Conservation (phyloP, 2,113 vertebrate species). For the Prietella phreatophila region DNA sequence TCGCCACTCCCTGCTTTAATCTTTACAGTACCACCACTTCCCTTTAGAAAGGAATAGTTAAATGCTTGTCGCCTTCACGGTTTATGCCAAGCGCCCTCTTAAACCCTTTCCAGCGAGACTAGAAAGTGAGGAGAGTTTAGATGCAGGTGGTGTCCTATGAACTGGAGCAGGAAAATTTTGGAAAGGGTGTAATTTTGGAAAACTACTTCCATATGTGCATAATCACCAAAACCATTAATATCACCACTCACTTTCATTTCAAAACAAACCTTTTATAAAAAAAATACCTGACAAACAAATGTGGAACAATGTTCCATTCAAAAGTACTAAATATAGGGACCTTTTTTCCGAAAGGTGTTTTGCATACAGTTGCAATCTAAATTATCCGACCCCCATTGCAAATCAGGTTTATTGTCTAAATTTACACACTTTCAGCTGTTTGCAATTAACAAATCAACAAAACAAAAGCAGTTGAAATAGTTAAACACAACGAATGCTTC, state of each 20-base stretch:
- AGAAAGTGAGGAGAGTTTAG: not conserved
- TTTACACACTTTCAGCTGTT: too few relatives aligned
- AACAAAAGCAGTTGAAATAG: too few relatives aligned
- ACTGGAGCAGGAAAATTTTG: not conserved
- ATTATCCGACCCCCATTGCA: too few relatives aligned
- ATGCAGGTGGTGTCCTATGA: not conserved
- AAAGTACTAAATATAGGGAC: not conserved
- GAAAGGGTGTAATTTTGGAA: conserved; percentile 31
- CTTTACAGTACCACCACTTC: conserved; percentile 28
- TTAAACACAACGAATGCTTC: too few relatives aligned
- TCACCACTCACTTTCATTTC: conserved; percentile 9
- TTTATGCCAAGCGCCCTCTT: conserved; percentile 17
- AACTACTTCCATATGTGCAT: conserved; percentile 41
- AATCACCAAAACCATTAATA: conserved; percentile 37
- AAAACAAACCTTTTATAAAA: conserved; percentile 13
- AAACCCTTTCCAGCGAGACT: not conserved
- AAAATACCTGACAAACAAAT: conserved; percentile 1
- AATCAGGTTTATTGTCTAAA: too few relatives aligned
- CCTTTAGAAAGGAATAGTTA: conserved; percentile 36
- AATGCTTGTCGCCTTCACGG: conserved; percentile 20
- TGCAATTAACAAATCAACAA: too few relatives aligned
- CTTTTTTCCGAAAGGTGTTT: not conserved
- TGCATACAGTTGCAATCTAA: too few relatives aligned
- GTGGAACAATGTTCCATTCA: not conserved
- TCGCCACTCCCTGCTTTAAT: conserved; percentile 39